Evolutionary conservation across 2,888 invertebrate species (phyloP), one percentile per base, ranked within the genome.

Genomic region (Mycalesis mineus): DNA sequence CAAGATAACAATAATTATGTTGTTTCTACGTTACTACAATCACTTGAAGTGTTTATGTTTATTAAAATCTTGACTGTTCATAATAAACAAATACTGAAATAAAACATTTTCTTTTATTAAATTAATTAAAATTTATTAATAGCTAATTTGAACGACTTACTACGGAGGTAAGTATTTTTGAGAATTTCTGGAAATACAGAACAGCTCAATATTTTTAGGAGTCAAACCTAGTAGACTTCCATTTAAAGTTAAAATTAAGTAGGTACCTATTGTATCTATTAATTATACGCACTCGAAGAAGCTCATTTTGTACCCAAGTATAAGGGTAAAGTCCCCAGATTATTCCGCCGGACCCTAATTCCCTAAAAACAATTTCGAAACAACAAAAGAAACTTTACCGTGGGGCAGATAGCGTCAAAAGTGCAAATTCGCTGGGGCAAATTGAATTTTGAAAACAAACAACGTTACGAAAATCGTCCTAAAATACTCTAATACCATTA

Each of bases 401-500:
- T 42, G 48, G 63, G 63, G 47, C 53, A 57, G 62, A 54, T 39
- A 51, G 44, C 55, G 60, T 63, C 63, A 72, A 72, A 71, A 55
- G 69, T 65, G 68, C 68, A 71, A 73, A 74, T 73, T 75, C 73
- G 64, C 71, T 64, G 69, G 72, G 69, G 71, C 67, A 78, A 84
- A 86, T 80, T 75, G 72, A 81, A 83, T 84, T 77, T 70, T 65
- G 71, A 75, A 85, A 84, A 84, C 78, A 83, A 85, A 85, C 80
- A 79, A 67, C 65, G 66, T 79, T 80, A 74, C 71, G 70, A 72
- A 75, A 78, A 79, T 78, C 79, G 77, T 80, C 77, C 75, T 75
- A 78, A 82, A 84, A 79, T 78, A 81, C 80, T 84, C 80, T 84
- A 84, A 83, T 74, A 65, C 79, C 80, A 83, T 88, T 84, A 86